Conservation (phyloP, 2,113 vertebrate species). For the Psilopsiagon aurifrons region DNA sequence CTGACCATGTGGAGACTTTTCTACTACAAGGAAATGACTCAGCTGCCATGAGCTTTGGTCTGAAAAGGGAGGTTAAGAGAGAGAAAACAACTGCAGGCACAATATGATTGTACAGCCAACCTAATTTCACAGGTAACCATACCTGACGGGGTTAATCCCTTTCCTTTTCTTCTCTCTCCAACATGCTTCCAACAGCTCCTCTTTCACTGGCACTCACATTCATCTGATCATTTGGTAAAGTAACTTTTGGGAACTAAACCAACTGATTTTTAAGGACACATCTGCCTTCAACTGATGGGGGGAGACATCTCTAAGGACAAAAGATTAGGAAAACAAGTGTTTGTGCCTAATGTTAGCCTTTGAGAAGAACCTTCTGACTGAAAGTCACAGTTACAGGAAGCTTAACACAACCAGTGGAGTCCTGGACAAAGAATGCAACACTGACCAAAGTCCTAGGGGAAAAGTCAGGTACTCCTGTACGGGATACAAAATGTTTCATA, state of each 20-base stretch:
- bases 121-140: background rate
- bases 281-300: background rate
- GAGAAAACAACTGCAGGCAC: background rate
- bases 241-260: background rate
- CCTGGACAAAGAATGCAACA: background rate
- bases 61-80: background rate
- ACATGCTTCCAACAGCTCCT: background rate
- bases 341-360: background rate
- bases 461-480: background rate
- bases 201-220: background rate
- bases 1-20: background rate
- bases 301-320: background rate
- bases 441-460: background rate
- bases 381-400: background rate
- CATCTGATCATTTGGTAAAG: background rate
- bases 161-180: background rate
- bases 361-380: background rate
- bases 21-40: background rate
- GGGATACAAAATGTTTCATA: background rate
- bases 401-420: background rate
- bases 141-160: background rate
- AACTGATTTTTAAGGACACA: background rate
- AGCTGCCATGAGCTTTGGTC: background rate
- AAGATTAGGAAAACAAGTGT: background rate
- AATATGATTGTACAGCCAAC: background rate